Evolutionary conservation across 1,140 invertebrate genomes (phyloP).

Genomic region (Chymomyza costata): DNA sequence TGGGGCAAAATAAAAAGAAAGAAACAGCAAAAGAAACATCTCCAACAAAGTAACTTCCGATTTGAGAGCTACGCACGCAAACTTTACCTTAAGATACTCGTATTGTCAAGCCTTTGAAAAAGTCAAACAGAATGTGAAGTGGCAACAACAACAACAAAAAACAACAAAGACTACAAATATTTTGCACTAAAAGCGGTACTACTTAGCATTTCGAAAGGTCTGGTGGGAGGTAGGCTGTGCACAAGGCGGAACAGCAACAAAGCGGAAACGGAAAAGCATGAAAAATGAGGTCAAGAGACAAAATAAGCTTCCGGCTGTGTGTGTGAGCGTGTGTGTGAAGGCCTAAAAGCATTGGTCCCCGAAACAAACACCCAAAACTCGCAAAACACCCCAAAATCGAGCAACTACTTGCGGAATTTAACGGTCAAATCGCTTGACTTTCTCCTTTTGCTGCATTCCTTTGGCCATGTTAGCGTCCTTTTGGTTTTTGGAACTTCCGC

Average conservation of each 20-base stretch:
- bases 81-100: too few species aligned
- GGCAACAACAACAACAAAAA: conserved; percentile 15
- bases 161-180: conserved; percentile 29
- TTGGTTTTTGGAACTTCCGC: conserved; percentile 26
- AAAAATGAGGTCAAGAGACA: conserved; percentile 53
- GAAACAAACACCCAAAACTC: conserved; percentile 6
- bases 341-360: conserved; percentile 1
- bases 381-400: too few species aligned
- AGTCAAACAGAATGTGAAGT: conserved; percentile 48
- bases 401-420: conserved; percentile 30
- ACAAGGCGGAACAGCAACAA: conserved; percentile 21
- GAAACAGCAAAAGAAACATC: too few species aligned
- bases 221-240: conserved; percentile 36
- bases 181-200: conserved; percentile 70
- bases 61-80: too few species aligned
- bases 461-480: background rate
- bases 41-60: too few species aligned
- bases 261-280: conserved; percentile 7
- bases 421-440: conserved; percentile 68
- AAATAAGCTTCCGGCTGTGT: conserved; percentile 61
- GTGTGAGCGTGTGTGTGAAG: conserved; percentile 15
- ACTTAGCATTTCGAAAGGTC: conserved; percentile 64
- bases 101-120: too few species aligned
- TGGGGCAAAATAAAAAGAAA: too few species aligned
- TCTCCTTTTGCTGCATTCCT: conserved; percentile 35